A percentile compares a stretch with the other conserved stretches of the same genome.
Conservation (phyloP, 2,113 vertebrate genomes). For the Nyctibius bracteatus region DNA sequence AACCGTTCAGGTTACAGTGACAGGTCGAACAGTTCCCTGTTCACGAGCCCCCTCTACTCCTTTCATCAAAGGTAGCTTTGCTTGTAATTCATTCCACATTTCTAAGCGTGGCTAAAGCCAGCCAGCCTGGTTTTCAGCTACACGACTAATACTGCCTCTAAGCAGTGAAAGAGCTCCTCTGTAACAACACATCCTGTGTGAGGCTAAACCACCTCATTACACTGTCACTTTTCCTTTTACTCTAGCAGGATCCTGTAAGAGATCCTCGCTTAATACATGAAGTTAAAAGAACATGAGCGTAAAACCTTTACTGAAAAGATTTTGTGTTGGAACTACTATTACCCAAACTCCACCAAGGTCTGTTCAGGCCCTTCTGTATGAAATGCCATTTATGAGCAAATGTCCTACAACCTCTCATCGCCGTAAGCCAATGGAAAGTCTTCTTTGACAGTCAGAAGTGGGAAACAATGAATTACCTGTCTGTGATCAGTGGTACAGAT, state of each 20-base stretch:
- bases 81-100: neutral
- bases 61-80: neutral
- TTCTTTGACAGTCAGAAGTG: neutral
- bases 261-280: neutral
- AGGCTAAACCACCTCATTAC: neutral
- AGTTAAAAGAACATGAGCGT: neutral
- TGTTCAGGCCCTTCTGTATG: neutral
- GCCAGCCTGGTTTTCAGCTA: neutral
- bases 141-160: accelerated
- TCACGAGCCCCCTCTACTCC: neutral
- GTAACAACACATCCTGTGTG: neutral
- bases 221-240: neutral
- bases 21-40: neutral
- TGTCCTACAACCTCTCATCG: neutral
- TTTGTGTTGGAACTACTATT: neutral
- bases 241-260: neutral
- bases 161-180: neutral
- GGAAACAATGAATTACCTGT: constrained; percentile 56
- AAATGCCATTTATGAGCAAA: neutral
- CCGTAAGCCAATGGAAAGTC: neutral
- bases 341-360: neutral
- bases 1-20: neutral
- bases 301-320: neutral
- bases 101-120: neutral
- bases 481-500: neutral